Conservation (phyloP, 2,888 invertebrate genomes). For the Apotomis turbidana region DNA sequence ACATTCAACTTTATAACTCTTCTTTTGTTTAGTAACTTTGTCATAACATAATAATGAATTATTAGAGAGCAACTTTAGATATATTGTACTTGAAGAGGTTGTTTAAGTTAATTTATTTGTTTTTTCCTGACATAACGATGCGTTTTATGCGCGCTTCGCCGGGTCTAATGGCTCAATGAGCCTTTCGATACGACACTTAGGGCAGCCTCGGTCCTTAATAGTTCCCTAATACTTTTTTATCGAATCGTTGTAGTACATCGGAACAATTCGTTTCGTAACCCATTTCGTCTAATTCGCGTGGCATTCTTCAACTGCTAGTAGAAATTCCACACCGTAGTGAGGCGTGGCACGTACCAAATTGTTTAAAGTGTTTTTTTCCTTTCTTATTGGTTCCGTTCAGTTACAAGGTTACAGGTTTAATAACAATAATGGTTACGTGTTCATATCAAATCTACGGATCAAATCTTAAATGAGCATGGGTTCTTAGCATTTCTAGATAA, state of each 20-base stretch:
- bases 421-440: conserved; percentile 6
- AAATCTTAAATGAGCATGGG: conserved; percentile 23
- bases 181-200: conserved; percentile 43
- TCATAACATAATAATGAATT: conserved; percentile 65
- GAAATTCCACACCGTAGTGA: neutral
- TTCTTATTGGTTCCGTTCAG: conserved; percentile 7
- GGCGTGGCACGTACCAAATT: neutral
- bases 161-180: conserved; percentile 54
- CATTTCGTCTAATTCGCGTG: neutral
- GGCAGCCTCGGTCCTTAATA: conserved; percentile 43
- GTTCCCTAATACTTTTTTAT: conserved; percentile 31
- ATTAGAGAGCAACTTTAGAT: conserved; percentile 61
- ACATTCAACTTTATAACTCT: conserved; percentile 53
- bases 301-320: neutral
- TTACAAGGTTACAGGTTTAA: neutral
- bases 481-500: conserved; percentile 33
- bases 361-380: too few relatives aligned
- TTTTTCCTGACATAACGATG: conserved; percentile 65
- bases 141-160: conserved; percentile 61
- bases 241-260: conserved; percentile 13
- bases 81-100: conserved; percentile 64
- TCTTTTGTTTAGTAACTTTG: conserved; percentile 55
- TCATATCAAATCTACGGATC: conserved; percentile 22
- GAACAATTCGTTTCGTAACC: conserved; percentile 1
- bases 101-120: conserved; percentile 72